Conservation (phyloP, 1,140 invertebrate species). For the Plectrocnemia conspersa region DNA sequence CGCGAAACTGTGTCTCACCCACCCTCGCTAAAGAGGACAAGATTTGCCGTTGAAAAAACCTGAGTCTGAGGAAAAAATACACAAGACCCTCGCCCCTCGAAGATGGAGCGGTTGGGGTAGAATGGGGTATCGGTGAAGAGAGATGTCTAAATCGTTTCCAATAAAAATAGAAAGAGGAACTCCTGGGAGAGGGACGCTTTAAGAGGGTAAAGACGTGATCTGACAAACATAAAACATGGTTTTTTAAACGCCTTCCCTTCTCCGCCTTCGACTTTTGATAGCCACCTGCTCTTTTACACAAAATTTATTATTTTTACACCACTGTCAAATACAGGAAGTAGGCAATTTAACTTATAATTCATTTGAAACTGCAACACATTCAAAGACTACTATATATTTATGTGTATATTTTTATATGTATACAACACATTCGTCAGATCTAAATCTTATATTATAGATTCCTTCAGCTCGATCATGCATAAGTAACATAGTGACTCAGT, state of each 20-base stretch:
- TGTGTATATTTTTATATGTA: too few species aligned
- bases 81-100: constrained; percentile 12
- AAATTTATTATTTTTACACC: too few species aligned
- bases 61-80: constrained; percentile 11
- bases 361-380: too few species aligned
- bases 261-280: neutral
- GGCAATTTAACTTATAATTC: too few species aligned
- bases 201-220: constrained; percentile 32
- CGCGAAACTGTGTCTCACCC: constrained; percentile 19
- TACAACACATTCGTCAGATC: too few species aligned
- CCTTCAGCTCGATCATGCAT: too few species aligned
- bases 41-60: constrained; percentile 8
- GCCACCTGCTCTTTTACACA: too few species aligned
- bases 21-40: too few species aligned
- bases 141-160: constrained; percentile 37
- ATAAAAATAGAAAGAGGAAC: constrained; percentile 33
- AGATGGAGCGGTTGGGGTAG: neutral
- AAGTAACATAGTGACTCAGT: too few species aligned
- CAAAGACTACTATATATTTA: too few species aligned
- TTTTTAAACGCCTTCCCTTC: constrained; percentile 31
- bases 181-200: constrained; percentile 6
- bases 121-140: constrained; percentile 7
- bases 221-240: constrained; percentile 33
- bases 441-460: too few species aligned
- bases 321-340: too few species aligned